Evolutionary conservation across 2,888 invertebrate species (phyloP).

Genomic region (Drosophila quinaria): DNA sequence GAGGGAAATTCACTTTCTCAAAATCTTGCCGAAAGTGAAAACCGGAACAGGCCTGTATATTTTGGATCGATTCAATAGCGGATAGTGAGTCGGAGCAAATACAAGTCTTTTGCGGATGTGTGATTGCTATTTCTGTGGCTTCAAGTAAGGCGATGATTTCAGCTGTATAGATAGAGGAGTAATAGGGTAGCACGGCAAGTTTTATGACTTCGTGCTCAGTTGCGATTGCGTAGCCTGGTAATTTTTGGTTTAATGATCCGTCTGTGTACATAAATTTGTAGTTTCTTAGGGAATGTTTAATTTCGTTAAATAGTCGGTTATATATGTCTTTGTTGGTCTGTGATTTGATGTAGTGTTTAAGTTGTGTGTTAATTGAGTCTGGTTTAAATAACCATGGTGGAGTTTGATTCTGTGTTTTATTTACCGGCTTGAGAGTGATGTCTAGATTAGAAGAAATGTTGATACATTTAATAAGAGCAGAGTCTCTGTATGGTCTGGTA

Average conservation of each 20-base stretch:
- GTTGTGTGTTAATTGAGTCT: background rate
- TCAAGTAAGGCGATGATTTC: background rate
- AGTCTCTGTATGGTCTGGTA: background rate
- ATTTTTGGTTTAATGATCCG: background rate
- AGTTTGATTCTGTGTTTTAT: background rate
- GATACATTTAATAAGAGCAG: background rate
- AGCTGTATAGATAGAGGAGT: background rate
- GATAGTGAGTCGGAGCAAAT: background rate
- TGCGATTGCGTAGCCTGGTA: background rate
- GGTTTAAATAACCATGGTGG: background rate
- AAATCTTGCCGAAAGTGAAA: too few species aligned
- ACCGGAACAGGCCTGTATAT: background rate
- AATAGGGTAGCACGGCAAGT: background rate
- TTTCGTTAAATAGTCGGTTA: background rate
- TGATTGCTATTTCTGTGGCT: background rate
- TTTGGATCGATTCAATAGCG: background rate
- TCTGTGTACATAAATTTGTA: background rate
- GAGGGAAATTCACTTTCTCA: too few species aligned
- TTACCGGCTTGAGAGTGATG: background rate
- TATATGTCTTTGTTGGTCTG: slow-evolving; percentile 3
- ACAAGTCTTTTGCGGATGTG: background rate
- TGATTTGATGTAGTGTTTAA: slow-evolving; percentile 1
- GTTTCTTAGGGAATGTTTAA: background rate
- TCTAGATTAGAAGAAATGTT: background rate
- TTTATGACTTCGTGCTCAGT: background rate